Percentiles rank a stretch among this genome's conserved stretches.
Evolutionary conservation across 2,888 invertebrate genomes (phyloP).

Genomic region (Eupithecia vulgata): DNA sequence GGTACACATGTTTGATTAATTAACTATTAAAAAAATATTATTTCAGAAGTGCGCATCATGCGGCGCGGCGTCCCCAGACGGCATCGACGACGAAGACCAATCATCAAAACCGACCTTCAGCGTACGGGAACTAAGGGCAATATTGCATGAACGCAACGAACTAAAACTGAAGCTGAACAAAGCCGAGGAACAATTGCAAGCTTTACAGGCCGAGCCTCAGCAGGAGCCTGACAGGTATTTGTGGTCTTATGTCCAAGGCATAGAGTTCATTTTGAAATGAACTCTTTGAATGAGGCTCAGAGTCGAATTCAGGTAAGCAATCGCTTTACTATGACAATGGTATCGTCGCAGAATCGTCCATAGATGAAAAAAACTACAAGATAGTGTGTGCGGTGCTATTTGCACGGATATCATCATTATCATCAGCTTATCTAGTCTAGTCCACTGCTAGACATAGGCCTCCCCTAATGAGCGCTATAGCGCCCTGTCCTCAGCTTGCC

Average conservation of each 20-base stretch:
- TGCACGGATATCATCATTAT: too few species aligned
- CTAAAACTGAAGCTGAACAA: constrained; percentile 95
- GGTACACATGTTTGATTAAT: too few species aligned
- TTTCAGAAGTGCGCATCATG: constrained; percentile 74
- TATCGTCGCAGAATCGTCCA: too few species aligned
- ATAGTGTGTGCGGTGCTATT: too few species aligned
- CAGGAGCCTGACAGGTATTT: constrained; percentile 65
- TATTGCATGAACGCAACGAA: constrained; percentile 96
- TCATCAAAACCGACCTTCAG: constrained; percentile 73
- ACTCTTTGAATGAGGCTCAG: too few species aligned
- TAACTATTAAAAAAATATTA: not conserved
- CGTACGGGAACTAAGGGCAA: constrained; percentile 91
- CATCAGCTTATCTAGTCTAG: too few species aligned
- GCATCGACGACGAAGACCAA: constrained; percentile 69
- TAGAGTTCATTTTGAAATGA: not conserved
- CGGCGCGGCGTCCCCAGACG: constrained; percentile 68
- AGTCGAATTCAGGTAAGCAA: too few species aligned
- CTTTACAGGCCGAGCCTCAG: constrained; percentile 83
- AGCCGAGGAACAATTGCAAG: constrained; percentile 95
- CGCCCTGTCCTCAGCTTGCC: too few species aligned
- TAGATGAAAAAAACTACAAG: too few species aligned
- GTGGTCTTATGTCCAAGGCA: not conserved
- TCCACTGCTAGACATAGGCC: too few species aligned
- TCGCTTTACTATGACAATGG: too few species aligned
- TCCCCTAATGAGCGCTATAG: too few species aligned